Conservation (phyloP, 2,797 vertebrate genomes). For the Pipistrellus kuhlii region DNA sequence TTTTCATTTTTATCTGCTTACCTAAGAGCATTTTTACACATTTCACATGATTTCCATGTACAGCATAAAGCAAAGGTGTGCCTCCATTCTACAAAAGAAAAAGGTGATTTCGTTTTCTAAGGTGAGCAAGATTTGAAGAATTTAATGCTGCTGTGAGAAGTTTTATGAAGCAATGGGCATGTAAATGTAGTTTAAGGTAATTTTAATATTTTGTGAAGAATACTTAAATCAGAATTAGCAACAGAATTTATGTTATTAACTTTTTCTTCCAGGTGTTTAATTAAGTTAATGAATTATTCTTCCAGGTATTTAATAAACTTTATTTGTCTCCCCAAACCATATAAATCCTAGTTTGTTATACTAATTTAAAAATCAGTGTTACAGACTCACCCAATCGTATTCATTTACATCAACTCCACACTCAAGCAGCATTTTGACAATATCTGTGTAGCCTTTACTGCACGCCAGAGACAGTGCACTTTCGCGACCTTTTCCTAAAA, state of each 20-base stretch:
- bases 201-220: slow-evolving; percentile 47
- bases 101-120: slow-evolving; percentile 37
- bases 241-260: slow-evolving; percentile 2
- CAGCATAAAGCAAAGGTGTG: slow-evolving; percentile 97
- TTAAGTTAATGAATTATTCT: neutral
- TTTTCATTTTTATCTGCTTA: slow-evolving; percentile 85
- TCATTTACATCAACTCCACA: slow-evolving; percentile 98
- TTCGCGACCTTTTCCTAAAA: slow-evolving; percentile 97
- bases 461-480: slow-evolving; percentile 97
- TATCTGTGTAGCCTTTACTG: slow-evolving; percentile 98
- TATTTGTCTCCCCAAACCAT: slow-evolving; percentile 1
- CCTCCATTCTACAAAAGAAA: slow-evolving; percentile 94
- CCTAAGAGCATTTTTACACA: slow-evolving; percentile 98
- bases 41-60: slow-evolving; percentile 98
- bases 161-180: neutral
- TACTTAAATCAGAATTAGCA: slow-evolving; percentile 47
- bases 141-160: slow-evolving; percentile 1
- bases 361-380: neutral
- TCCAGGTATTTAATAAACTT: slow-evolving; percentile 27
- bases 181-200: slow-evolving; percentile 7
- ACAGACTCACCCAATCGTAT: slow-evolving; percentile 95
- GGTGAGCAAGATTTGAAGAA: slow-evolving; percentile 10
- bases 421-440: slow-evolving; percentile 98
- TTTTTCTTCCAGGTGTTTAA: slow-evolving; percentile 40
- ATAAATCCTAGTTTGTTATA: slow-evolving; percentile 2